Conservation (phyloP, 2,113 vertebrate genomes). For the Guaruba guarouba region DNA sequence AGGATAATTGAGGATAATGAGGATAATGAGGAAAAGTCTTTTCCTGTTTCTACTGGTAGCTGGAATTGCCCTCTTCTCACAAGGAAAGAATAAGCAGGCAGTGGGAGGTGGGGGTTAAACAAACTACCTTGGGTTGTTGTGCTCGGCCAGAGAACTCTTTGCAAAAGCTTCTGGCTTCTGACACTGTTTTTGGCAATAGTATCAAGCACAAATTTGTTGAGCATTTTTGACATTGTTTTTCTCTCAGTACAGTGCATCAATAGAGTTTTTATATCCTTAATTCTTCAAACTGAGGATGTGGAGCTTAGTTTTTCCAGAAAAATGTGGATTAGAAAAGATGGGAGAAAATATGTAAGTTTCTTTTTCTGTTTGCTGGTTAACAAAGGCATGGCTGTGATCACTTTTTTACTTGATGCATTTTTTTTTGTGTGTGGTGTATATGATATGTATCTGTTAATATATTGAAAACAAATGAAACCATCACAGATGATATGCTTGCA, state of each 20-base stretch:
- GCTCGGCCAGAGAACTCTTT: neutral
- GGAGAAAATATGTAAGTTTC: neutral
- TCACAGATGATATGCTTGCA: neutral
- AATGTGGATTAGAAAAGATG: neutral
- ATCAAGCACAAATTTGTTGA: neutral
- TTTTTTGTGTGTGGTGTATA: neutral
- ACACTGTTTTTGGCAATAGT: neutral
- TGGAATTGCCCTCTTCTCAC: constrained; percentile 18
- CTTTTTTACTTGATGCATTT: neutral
- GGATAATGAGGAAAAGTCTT: constrained; percentile 43
- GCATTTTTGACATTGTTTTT: neutral
- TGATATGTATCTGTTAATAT: neutral
- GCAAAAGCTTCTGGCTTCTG: neutral
- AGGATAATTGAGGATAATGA: constrained; percentile 58
- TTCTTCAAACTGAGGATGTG: neutral
- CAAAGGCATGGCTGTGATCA: neutral
- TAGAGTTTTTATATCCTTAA: neutral
- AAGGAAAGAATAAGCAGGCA: neutral
- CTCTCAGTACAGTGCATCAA: neutral
- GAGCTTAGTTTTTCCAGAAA: neutral
- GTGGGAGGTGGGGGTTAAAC: neutral
- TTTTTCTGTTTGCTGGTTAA: neutral
- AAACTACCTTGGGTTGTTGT: neutral
- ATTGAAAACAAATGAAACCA: neutral
- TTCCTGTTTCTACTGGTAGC: constrained; percentile 15